phyloP scores from a whole-genome alignment of 2,113 vertebrate species.

The Mirza zaza region DNA sequence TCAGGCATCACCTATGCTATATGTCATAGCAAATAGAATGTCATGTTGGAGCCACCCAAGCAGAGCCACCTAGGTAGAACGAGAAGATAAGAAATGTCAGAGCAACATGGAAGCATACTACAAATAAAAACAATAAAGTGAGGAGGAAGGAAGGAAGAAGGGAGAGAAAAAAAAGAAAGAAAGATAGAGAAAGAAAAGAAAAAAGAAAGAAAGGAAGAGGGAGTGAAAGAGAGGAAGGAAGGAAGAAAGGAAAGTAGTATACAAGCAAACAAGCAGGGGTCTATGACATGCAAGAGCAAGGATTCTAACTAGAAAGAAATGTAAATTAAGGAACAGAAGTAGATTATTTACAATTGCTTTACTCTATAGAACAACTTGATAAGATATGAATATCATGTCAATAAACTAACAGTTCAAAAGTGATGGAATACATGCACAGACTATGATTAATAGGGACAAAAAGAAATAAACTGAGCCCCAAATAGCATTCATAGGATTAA shows the following conservation, averaged over 20 bases:
- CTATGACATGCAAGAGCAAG: too few relatives aligned
- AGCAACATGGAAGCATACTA: background rate
- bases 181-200: background rate
- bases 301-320: background rate
- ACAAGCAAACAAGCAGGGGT: background rate
- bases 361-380: background rate
- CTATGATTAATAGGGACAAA: background rate
- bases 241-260: background rate
- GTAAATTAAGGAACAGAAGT: background rate
- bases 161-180: background rate
- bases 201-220: background rate
- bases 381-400: background rate
- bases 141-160: background rate
- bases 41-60: background rate
- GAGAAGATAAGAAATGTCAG: background rate
- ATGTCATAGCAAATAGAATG: background rate
- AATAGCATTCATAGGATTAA: background rate
- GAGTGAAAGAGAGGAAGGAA: background rate
- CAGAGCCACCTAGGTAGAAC: background rate
- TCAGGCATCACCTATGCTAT: background rate
- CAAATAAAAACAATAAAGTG: background rate
- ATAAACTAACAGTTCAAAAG: background rate
- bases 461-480: background rate
- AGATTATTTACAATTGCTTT: background rate
- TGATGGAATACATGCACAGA: background rate